Base-by-base conservation (phyloP, 1,140 invertebrate species). In the Drosophila baimaii region DNA sequence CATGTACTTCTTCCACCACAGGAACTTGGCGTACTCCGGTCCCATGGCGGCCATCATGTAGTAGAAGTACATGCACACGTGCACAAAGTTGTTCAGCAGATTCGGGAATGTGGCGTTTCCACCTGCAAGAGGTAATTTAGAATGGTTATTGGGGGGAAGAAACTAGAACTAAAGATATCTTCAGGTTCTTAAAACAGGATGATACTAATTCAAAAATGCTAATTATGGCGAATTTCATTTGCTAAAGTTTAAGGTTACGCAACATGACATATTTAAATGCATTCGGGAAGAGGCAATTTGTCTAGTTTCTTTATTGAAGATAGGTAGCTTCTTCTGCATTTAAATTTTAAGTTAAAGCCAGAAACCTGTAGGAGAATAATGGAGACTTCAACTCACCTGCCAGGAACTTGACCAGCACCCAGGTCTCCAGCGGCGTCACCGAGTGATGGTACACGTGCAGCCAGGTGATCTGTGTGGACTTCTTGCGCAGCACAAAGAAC, bases 1-100 rank as follows among this genome's bases (percentile, higher is more conserved):
- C 57, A 98, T 94, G 90, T 98, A 96, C 91, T 97, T 98, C 92
- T 98, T 98, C 97, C 97, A 99, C 97, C 97, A 98, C 15, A 98
- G 93, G 86, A 97, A 98, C 90, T 97, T 97, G 92, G 97, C 96
- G 92, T 97, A 97, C 83, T 96, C 94, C 5, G 97, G 97, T 31
- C 97, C 97, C 95, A 98, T 95, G 5, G 97, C 97, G 1, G 98
- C 94, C 81, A 98, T 93, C 95, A 98, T 96, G 92, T 98, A 98
- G 92, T 98, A 98, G 55, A 94, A 94, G 92, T 98, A 98, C 97
- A 98, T 98, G 73, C 98, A 94, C n/a, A 98, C 94, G 90, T 99
- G 98, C 6, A 99, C 97, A 37, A 98, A 94, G 90, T 98, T 98
- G 93, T 99, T 99, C 81, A 99, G 94, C 69, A 97, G 94, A 92